Evolutionary conservation across 2,797 vertebrate species (phyloP), one percentile per base, ranked within the genome.

Genomic region (Percopsis omiscomaycus): DNA sequence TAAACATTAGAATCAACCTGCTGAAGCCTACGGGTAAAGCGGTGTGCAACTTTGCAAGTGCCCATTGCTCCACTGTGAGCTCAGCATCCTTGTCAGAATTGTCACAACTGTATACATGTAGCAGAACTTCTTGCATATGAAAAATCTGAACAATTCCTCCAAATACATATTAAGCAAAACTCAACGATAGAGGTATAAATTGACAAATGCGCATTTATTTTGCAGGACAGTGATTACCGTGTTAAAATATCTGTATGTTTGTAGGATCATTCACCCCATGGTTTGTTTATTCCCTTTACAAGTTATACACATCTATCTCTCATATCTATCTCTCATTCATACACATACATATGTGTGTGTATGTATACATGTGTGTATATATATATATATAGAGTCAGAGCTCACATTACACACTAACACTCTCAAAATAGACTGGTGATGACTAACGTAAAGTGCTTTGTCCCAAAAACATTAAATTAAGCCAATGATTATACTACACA

Each of bases 191-290:
- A 3, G 30, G 3, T 10, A 1, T 3, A 37, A 60, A 61, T 76
- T 62, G 78, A 79, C 81, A 84, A 70, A 78, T 55, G 37, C 49
- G 54, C 66, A 74, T 92, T 91, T 90, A 91, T 89, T 92, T 71
- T 80, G 70, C 78, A 78, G 52, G 68, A 68, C 73, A 73, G 55
- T 55, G 72, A 64, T 16, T 60, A 30, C 47, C 48, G 47, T 42
- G 49, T 69, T 54, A 32, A 52, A 66, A 53, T 22, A 22, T 22
- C 22, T 22, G 22, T 1, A 22, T 74, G 72, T 74, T 45, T 6
- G n/a, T 46, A 47, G n/a, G 22, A 22, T 37, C 15, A 2, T 48
- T 30, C 22, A 55, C 54, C 70, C 22, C 22, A 22, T 16, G 48
- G 11, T 56, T n/a, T 10, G 0, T 30, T 28, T 8, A 27, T 50